Base-by-base conservation (phyloP, 2,888 invertebrate species). In the Isotomurus palustris region DNA sequence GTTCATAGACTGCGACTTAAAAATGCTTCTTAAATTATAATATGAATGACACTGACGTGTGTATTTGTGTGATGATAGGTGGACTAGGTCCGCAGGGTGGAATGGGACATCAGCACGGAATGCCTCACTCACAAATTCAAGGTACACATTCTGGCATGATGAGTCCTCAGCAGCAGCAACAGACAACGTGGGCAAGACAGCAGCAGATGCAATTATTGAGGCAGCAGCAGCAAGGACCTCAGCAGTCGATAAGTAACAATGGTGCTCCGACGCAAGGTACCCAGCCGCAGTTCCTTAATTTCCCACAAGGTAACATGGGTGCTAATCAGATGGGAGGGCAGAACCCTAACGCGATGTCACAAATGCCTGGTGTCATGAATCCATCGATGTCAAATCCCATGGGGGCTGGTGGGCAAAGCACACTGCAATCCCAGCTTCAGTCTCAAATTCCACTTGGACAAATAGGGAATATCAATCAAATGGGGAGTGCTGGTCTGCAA, bases 121-220 rank as follows among this genome's bases (percentile, higher is more conserved):
- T 67, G 14, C 69, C 68, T 43, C 65, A 66, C 50, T 70, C 70
- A 35, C 65, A 65, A 38, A 65, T 60, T 40, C 72, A 73, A 45
- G 35, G 35, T 14, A 19, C 14, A 12, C 49, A 49, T 8, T 17
- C 49, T 19, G 25, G n/a, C 3, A 47, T 52, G 52, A 63, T 61
- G 52, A 55, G 49, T 59, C 76, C 76, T 59, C 76, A 77, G 44
- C 76, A 76, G 59, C 79, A 78, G 69, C 72, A 76, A 73, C 76
- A 25, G 76, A 77, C 61, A 43, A 56, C 58, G 75, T 75, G 59
- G 57, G 67, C 64, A 53, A 60, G 59, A 22, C 71, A 71, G 44
- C 72, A 77, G 47, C 75, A 76, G 73, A 67, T 76, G 56, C 76
- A 75, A 50, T 74, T 73, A 55, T 75, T 75, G 64, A 73, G 76